Conservation (phyloP, 2,797 vertebrate genomes). For the Delichon dasypus region DNA sequence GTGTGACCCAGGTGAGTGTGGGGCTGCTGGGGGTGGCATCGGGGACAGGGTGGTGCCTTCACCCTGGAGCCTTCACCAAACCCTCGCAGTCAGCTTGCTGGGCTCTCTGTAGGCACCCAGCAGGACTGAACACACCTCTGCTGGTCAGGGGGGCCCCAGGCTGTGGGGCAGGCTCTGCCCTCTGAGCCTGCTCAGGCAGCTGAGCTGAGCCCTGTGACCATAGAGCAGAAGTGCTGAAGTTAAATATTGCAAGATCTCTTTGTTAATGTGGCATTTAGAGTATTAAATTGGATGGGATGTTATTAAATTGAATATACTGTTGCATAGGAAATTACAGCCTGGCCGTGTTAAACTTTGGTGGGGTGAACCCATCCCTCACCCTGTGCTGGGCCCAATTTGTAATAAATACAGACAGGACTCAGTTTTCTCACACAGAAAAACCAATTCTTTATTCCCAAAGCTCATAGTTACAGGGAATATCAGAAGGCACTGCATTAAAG, state of each 20-base stretch:
- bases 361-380: too few species aligned
- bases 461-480: not conserved
- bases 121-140: not conserved
- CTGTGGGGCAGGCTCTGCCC: not conserved
- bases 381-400: not conserved
- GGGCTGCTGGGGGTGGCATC: not conserved
- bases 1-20: constrained; percentile 87
- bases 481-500: not conserved
- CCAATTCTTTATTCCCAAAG: not conserved
- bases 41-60: not conserved
- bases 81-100: not conserved
- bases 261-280: not conserved
- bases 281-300: not conserved
- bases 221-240: not conserved
- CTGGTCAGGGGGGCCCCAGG: not conserved
- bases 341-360: too few species aligned
- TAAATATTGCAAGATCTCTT: not conserved
- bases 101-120: not conserved
- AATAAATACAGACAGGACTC: not conserved
- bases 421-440: not conserved
- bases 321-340: not conserved
- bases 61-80: not conserved
- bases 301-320: not conserved
- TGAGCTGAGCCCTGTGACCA: not conserved
- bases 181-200: not conserved